Base-by-base conservation (phyloP, 2,113 vertebrate genomes). In the Lampris incognitus region DNA sequence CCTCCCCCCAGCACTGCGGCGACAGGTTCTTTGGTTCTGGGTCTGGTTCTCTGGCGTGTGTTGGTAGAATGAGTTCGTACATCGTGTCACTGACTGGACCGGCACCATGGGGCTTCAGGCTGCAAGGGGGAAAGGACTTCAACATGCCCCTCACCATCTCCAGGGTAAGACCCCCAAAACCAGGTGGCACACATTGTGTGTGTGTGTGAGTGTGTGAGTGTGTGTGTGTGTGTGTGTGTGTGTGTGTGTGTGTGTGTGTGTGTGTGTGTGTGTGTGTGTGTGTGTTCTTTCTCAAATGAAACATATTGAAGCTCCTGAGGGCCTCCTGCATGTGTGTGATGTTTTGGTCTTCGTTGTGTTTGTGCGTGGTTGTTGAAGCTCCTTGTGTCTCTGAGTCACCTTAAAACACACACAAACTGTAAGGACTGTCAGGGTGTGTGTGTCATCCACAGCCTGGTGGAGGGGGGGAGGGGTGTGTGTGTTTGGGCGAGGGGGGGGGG, bases 41-140 rank as follows among this genome's bases (percentile, higher is more conserved):
- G 9, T 72, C 24, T 65, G 73, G 9, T 54, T 54, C 2, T 11
- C 1, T 54, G 4, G 13, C 10, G 51, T n/a, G 41, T 4, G 1
- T 37, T 57, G 57, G 78, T 88, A 94, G 73, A 86, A 99, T 99
- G 98, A 96, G 95, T 88, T n/a, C 75, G 71, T 99, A 99, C 95
- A 97, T 86, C 0, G 96, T 99, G 78, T 95, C 93, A 38, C 96
- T 99, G 83, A 91, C 92, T 0, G 98, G 98, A 89, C 96, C 97
- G 0, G 96, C 97, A 8, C 98, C 98, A 0, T 99, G 98, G 98
- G 98, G 98, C 81, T 99, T 99, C 93, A 95, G 98, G 38, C 94
- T 99, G 78, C 98, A 99, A 83, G 98, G 98, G 7, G 98, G 98
- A 61, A 99, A 99, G 89, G 98, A 99, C 93, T 99, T 99, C 96